Conservation (phyloP, 2,113 vertebrate genomes). For the Psittacara wagleri region DNA sequence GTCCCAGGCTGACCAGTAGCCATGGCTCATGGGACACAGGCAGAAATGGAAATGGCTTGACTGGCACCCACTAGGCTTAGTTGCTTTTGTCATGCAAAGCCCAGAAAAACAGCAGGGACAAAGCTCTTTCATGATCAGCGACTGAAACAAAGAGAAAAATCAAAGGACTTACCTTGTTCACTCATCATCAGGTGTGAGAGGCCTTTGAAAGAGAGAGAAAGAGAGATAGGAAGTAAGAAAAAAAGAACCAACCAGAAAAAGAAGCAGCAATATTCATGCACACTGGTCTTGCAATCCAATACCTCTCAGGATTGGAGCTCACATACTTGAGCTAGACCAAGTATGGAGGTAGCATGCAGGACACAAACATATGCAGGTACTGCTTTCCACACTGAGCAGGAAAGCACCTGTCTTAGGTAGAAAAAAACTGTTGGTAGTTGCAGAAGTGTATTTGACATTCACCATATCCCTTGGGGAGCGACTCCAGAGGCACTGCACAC, state of each 20-base stretch:
- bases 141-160: conserved; percentile 43
- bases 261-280: conserved; percentile 54
- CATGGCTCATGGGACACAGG: conserved; percentile 7
- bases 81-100: conserved; percentile 16
- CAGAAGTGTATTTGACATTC: not conserved
- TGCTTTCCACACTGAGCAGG: not conserved
- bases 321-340: conserved; percentile 46
- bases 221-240: not conserved
- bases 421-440: not conserved
- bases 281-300: not conserved
- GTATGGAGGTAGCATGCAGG: not conserved
- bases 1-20: conserved; percentile 25
- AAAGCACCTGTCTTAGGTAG: not conserved
- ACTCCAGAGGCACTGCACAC: not conserved
- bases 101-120: conserved; percentile 13
- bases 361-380: not conserved
- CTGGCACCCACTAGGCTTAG: not conserved
- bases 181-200: conserved; percentile 94
- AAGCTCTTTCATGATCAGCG: not conserved
- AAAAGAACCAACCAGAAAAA: conserved; percentile 10
- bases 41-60: conserved; percentile 9
- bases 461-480: rapidly evolving
- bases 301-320: not conserved
- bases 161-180: conserved; percentile 89
- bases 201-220: conserved; percentile 75